Conservation (phyloP, 2,113 vertebrate genomes). For the Protobothrops flavoviridis region DNA sequence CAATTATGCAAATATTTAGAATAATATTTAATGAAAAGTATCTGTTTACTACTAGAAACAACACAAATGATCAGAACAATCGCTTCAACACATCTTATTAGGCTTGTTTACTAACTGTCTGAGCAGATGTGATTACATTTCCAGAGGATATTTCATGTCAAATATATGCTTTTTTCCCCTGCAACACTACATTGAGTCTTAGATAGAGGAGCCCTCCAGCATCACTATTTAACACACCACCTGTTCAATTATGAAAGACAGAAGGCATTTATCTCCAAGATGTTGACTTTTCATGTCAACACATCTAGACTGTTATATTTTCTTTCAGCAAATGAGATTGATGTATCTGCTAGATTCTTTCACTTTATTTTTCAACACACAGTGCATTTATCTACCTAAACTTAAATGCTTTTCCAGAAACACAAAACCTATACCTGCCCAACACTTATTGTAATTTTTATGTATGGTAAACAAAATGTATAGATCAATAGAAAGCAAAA, state of each 20-base stretch:
- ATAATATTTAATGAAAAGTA: not conserved
- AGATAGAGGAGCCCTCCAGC: not conserved
- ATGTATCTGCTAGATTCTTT: not conserved
- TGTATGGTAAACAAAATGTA: not conserved
- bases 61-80: not conserved
- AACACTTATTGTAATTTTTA: not conserved
- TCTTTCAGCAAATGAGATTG: constrained; percentile 1
- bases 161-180: not conserved
- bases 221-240: not conserved
- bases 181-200: not conserved
- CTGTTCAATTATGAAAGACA: constrained; percentile 10
- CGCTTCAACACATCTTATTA: not conserved
- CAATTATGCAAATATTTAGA: constrained; percentile 23
- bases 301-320: constrained; percentile 11
- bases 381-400: not conserved
- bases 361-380: not conserved
- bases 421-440: not conserved
- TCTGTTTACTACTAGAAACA: not conserved
- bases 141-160: not conserved
- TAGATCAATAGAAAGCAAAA: not conserved
- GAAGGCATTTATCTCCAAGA: not conserved
- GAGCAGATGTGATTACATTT: not conserved
- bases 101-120: not conserved
- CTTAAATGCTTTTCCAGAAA: not conserved
- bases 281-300: constrained; percentile 32